Conservation (phyloP, 2,888 invertebrate species). For the Tholera decimalis region DNA sequence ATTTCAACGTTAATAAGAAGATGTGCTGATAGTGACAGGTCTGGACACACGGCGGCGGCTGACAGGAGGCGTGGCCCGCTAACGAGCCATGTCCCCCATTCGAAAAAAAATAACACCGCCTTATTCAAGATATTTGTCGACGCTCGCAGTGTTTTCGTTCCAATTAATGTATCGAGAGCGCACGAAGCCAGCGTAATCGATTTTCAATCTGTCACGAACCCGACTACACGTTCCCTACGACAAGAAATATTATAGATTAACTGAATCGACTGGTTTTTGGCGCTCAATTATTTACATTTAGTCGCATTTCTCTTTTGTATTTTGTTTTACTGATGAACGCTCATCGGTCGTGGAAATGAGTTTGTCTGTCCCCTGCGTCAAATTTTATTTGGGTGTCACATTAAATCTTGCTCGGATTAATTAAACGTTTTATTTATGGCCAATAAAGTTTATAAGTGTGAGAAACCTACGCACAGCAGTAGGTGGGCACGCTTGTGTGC, state of each 20-base stretch:
- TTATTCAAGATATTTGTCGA: slow-evolving; percentile 80
- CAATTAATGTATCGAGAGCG: slow-evolving; percentile 84
- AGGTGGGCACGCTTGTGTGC: slow-evolving; percentile 55
- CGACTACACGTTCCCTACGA: slow-evolving; percentile 70
- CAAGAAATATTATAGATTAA: slow-evolving; percentile 73
- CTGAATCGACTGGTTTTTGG: slow-evolving; percentile 65
- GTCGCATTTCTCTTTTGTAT: slow-evolving; percentile 58
- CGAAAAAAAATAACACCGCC: slow-evolving; percentile 64
- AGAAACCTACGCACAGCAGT: slow-evolving; percentile 48
- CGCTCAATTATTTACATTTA: slow-evolving; percentile 67
- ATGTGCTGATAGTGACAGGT: slow-evolving; percentile 78
- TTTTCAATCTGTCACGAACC: slow-evolving; percentile 79
- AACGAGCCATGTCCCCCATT: slow-evolving; percentile 75
- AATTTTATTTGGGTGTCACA: slow-evolving; percentile 50
- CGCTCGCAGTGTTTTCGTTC: slow-evolving; percentile 74
- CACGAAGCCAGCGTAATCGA: slow-evolving; percentile 83
- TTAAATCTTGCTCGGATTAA: slow-evolving; percentile 54
- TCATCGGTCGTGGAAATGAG: slow-evolving; percentile 32
- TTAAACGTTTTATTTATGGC: slow-evolving; percentile 53
- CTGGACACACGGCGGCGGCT: slow-evolving; percentile 61
- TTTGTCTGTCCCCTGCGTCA: slow-evolving; percentile 53
- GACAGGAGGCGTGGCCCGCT: slow-evolving; percentile 72
- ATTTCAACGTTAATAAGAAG: slow-evolving; percentile 78
- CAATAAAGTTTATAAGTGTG: slow-evolving; percentile 51
- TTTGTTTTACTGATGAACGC: slow-evolving; percentile 55